Evolutionary conservation across 1,140 invertebrate species (phyloP).

Genomic region (Pissodes strobi): DNA sequence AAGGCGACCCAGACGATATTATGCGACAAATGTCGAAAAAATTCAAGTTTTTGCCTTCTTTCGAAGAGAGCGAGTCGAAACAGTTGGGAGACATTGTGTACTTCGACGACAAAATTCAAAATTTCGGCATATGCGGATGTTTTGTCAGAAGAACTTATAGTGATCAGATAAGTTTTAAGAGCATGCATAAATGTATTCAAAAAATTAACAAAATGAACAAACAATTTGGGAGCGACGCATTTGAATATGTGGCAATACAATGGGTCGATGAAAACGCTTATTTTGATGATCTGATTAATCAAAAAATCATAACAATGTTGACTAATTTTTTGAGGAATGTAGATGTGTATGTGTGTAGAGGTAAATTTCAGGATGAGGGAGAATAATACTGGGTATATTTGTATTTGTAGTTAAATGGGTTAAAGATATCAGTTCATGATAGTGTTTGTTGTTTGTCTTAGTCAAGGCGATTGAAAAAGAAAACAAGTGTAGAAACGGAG

Average conservation of each 20-base stretch:
- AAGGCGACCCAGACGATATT: slow-evolving; percentile 38
- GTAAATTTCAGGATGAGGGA: not conserved
- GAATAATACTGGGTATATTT: no score
- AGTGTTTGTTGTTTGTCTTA: no score
- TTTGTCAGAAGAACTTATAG: slow-evolving; percentile 35
- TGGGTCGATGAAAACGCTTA: slow-evolving; percentile 28
- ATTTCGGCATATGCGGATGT: slow-evolving; percentile 42
- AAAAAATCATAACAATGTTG: slow-evolving; percentile 42
- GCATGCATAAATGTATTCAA: slow-evolving; percentile 36
- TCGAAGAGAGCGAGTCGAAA: slow-evolving; percentile 10
- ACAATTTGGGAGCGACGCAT: slow-evolving; percentile 19
- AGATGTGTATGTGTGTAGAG: slow-evolving; percentile 35
- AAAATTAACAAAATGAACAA: slow-evolving; percentile 40
- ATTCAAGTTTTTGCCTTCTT: slow-evolving; percentile 35
- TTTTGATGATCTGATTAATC: slow-evolving; percentile 34
- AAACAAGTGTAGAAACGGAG: no score
- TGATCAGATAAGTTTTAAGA: slow-evolving; percentile 35
- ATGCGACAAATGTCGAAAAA: slow-evolving; percentile 42
- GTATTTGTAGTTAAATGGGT: no score
- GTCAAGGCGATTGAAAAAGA: no score
- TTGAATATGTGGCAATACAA: slow-evolving; percentile 37
- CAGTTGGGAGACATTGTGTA: slow-evolving; percentile 17
- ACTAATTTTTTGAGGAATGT: slow-evolving; percentile 36
- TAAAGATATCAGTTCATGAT: no score
- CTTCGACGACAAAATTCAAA: slow-evolving; percentile 12